Evolutionary conservation across 1,140 invertebrate species (phyloP).

Genomic region (Lepidurus couesii): DNA sequence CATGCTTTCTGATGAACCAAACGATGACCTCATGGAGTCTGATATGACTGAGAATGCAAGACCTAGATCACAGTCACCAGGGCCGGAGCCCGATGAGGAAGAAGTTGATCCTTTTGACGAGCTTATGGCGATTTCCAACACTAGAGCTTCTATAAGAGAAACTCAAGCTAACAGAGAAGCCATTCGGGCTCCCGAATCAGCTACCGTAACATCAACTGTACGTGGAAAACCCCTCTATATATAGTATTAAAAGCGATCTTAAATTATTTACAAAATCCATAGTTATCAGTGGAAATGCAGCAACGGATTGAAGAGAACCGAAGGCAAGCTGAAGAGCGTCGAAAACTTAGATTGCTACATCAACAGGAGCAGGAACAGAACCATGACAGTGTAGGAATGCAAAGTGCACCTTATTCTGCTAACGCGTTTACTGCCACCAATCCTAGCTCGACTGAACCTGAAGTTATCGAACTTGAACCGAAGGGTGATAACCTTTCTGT

Average conservation of each 20-base stretch:
- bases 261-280: too few species aligned
- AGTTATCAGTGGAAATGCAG: not conserved
- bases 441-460: not conserved
- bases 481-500: not conserved
- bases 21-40: not conserved
- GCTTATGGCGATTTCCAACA: not conserved
- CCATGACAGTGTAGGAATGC: not conserved
- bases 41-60: not conserved
- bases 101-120: not conserved
- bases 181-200: not conserved
- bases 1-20: slow-evolving; percentile 38
- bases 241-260: too few species aligned
- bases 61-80: not conserved
- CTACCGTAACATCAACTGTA: not conserved
- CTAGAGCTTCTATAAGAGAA: not conserved
- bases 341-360: not conserved
- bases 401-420: not conserved
- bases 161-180: not conserved
- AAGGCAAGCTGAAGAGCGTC: slow-evolving; percentile 14
- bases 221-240: not conserved
- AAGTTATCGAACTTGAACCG: not conserved
- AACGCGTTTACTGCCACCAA: not conserved
- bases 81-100: not conserved
- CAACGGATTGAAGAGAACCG: not conserved
- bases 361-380: not conserved